Evolutionary conservation across 1,140 invertebrate genomes (phyloP).

Genomic region (Drosophila auraria): DNA sequence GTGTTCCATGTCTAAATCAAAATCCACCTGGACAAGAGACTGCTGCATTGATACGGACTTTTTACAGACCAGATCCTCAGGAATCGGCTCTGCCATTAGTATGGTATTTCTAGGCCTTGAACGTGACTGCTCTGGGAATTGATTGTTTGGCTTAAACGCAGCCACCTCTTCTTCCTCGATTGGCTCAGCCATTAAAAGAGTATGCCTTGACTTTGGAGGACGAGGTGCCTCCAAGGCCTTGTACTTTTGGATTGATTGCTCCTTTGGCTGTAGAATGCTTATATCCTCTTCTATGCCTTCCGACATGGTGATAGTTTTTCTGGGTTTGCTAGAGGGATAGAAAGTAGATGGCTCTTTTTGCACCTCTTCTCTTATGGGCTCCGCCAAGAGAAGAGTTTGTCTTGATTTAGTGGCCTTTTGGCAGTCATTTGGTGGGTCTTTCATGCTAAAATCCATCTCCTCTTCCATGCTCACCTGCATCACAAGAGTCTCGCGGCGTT

Average conservation of each 20-base stretch:
- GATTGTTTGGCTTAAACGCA: background rate
- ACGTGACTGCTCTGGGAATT: background rate
- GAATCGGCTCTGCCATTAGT: background rate
- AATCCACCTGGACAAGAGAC: too few relatives aligned
- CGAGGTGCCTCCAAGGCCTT: background rate
- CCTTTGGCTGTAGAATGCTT: background rate
- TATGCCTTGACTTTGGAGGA: background rate
- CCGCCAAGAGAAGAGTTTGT: background rate
- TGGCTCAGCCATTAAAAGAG: conserved; percentile 1
- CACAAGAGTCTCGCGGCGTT: conserved; percentile 32
- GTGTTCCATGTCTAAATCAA: background rate
- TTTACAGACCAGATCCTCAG: background rate
- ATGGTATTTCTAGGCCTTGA: conserved; percentile 5
- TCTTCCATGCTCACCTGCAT: conserved; percentile 44
- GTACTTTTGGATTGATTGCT: background rate
- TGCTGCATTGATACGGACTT: too few relatives aligned
- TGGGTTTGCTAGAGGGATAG: background rate
- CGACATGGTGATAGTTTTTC: background rate
- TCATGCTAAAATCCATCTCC: background rate
- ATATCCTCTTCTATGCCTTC: conserved; percentile 11
- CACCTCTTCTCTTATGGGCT: conserved; percentile 1
- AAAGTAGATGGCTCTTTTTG: background rate
- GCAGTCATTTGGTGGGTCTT: background rate
- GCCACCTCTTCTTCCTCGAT: conserved; percentile 4
- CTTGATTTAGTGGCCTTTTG: background rate